phyloP scores from a whole-genome alignment of 2,888 invertebrate genomes.

The Thera britannica region DNA sequence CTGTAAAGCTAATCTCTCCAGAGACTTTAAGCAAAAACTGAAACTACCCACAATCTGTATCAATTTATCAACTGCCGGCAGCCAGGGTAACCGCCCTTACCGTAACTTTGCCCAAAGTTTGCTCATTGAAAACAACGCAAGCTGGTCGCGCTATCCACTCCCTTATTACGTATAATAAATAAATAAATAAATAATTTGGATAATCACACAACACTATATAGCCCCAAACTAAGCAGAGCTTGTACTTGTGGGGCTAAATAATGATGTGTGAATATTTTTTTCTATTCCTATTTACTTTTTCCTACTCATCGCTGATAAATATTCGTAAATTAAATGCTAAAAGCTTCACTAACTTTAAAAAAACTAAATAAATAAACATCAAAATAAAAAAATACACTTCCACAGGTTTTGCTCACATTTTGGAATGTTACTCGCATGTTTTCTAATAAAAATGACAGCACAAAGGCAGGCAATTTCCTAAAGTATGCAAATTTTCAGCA shows the following conservation, averaged over 20 bases:
- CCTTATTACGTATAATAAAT: neutral
- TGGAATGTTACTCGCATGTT: slow-evolving; percentile 46
- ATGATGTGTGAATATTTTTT: no score
- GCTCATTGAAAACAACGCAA: slow-evolving; percentile 54
- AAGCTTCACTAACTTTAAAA: neutral
- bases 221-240: no score
- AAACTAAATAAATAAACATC: neutral
- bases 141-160: slow-evolving; percentile 32
- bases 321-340: neutral
- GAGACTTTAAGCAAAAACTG: slow-evolving; percentile 46
- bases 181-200: no score
- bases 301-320: no score
- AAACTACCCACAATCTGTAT: slow-evolving; percentile 57
- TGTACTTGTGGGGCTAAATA: no score
- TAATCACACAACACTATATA: no score
- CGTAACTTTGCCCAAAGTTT: slow-evolving; percentile 50
- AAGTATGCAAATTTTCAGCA: slow-evolving; percentile 39
- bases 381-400: slow-evolving; percentile 32
- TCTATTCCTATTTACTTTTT: no score
- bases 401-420: slow-evolving; percentile 40
- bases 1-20: slow-evolving; percentile 43
- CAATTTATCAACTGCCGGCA: slow-evolving; percentile 56
- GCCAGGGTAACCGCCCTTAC: slow-evolving; percentile 47
- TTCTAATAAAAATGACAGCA: slow-evolving; percentile 54
- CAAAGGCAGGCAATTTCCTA: slow-evolving; percentile 44